These are phyloP conservation scores for Drymodes brunneopygia DNA, from an alignment of 2,113 vertebrate species.

Conservation along the genomic window DNA sequence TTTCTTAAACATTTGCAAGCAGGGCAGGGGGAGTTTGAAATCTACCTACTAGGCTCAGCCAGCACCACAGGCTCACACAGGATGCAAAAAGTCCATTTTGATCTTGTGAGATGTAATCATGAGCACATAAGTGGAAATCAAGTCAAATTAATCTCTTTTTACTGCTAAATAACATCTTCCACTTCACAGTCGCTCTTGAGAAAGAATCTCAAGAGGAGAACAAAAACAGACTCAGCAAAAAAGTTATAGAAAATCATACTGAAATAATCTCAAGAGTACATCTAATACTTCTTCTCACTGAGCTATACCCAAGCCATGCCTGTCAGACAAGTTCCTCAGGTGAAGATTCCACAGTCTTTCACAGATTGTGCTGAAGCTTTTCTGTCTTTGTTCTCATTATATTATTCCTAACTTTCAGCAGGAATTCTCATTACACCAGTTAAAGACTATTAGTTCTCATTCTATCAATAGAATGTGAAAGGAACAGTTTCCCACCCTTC, in stretches of 20 bases:
- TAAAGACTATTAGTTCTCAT: background rate
- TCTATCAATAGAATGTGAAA: background rate
- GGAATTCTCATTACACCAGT: background rate
- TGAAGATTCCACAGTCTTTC: background rate
- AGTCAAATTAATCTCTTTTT: background rate
- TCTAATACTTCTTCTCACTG: background rate
- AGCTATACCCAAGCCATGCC: background rate
- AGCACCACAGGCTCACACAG: background rate
- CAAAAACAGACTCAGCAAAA: background rate
- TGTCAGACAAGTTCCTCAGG: background rate
- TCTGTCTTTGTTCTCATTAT: background rate
- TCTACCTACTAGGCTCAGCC: background rate
- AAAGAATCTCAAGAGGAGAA: background rate
- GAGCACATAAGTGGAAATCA: background rate
- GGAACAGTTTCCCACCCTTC: background rate
- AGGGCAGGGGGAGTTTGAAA: background rate
- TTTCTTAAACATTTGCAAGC: background rate
- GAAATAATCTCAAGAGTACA: background rate
- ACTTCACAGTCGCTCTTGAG: background rate
- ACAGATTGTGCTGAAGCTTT: background rate
- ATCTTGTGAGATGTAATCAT: background rate
- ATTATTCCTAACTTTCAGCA: background rate
- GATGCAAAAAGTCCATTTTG: background rate
- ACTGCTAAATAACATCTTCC: background rate
- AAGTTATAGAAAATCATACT: background rate